Conservation (phyloP, 1,140 invertebrate species). For the Heliothis subflexa region DNA sequence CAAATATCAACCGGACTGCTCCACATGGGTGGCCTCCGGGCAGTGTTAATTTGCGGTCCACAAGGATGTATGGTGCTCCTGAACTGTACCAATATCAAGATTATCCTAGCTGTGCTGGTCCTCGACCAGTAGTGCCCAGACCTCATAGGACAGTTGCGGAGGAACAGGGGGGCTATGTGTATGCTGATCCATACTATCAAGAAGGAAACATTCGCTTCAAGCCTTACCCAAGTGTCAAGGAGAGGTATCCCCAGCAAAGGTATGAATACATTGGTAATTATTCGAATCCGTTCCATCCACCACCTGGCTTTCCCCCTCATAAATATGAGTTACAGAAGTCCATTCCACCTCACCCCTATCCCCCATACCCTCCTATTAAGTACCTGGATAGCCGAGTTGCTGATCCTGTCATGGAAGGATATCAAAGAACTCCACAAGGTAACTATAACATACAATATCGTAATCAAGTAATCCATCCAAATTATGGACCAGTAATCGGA, state of each 20-base stretch:
- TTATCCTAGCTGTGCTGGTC: conserved; percentile 68
- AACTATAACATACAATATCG: conserved; percentile 69
- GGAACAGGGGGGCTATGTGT: conserved; percentile 65
- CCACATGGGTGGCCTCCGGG: conserved; percentile 68
- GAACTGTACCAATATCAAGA: conserved; percentile 77
- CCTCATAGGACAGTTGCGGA: conserved; percentile 65
- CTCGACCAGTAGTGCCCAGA: conserved; percentile 67
- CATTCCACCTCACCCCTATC: conserved; percentile 71
- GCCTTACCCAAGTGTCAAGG: conserved; percentile 78
- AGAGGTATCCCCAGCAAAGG: conserved; percentile 74
- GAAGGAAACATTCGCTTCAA: conserved; percentile 77
- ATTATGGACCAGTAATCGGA: conserved; percentile 70
- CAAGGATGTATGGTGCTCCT: conserved; percentile 70
- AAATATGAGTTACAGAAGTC: conserved; percentile 77
- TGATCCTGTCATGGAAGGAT: conserved; percentile 72
- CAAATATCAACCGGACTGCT: conserved; percentile 57
- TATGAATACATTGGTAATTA: conserved; percentile 82
- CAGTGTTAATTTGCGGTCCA: conserved; percentile 64
- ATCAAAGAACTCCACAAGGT: conserved; percentile 72
- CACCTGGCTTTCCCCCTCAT: conserved; percentile 66
- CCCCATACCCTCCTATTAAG: conserved; percentile 76
- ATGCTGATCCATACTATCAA: conserved; percentile 72
- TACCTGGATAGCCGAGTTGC: conserved; percentile 74
- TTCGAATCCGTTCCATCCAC: conserved; percentile 71
- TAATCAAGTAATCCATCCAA: conserved; percentile 70